Base-by-base conservation (phyloP, 2,888 invertebrate genomes). In the Leptinotarsa peninsularis region DNA sequence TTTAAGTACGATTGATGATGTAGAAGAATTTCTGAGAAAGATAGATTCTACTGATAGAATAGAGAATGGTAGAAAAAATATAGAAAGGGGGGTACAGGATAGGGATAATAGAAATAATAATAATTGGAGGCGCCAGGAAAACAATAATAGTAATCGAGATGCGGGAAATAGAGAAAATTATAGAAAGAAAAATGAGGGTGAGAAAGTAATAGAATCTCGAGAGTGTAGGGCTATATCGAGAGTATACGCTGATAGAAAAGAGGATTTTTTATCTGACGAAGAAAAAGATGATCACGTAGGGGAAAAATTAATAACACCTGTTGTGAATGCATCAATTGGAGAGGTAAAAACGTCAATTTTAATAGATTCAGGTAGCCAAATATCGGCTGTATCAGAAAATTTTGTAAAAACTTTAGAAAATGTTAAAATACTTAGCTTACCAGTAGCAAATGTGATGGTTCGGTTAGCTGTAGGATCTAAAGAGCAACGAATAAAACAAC, bases 11-110 rank as follows among this genome's bases (percentile, higher is more conserved):
- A 50, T 50, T 10, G 71, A 71, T 10, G 63, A 71, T 43, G 50
- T 71, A 63, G 71, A 71, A 49, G 14, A 49, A 49, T 71, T 63
- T 23, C 63, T 71, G 63, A 71, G 27, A 58, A 60, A 71, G 15
- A 27, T 66, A 15, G 71, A 71, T 49, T 70, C 43, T 4, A 58
- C 54, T 21, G 66, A 60, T n/a, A 21, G 49, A 17, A 27, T 18
- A 70, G 33, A 27, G 4, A 52, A 52, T 54, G 17, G 4, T 5
- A 18, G 21, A 0, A 52, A 54, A 33, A 10, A 50, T 4, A 70
- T 27, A 10, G 43, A 56, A 21, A 58, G 4, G 2, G 27, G 58
- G 56, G 43, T 4, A 17, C 52, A 15, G 15, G 52, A 17, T 52
- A 15, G 52, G 5, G 52, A 52, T 52, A 2, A 52, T 52, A 52